Evolutionary conservation across 2,888 invertebrate genomes (phyloP).

Genomic region (Odontothrips loti): DNA sequence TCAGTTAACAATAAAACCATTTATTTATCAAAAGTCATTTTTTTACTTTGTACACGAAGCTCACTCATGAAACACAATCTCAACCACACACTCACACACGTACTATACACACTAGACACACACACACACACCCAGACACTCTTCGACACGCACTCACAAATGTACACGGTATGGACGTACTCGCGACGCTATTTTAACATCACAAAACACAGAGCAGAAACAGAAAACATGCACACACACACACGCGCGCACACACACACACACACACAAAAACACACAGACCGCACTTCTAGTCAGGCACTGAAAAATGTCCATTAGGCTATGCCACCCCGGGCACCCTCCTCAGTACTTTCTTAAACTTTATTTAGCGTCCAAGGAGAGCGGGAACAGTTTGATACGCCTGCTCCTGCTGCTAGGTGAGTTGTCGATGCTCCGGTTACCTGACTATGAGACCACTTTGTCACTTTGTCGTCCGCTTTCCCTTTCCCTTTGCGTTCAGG

Average conservation of each 20-base stretch:
- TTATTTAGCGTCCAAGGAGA: not conserved
- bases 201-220: not conserved
- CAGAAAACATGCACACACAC: no score
- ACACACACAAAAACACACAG: not conserved
- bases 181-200: not conserved
- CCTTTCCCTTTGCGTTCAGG: not conserved
- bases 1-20: not conserved
- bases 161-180: not conserved
- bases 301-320: no score
- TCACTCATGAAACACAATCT: not conserved
- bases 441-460: slow-evolving; percentile 18
- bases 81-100: not conserved
- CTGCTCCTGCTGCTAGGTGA: no score
- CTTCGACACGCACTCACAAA: not conserved
- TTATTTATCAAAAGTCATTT: slow-evolving; percentile 24
- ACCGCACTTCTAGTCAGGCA: not conserved
- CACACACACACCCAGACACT: not conserved
- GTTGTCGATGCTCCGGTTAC: not conserved
- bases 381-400: not conserved
- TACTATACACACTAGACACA: not conserved
- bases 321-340: no score
- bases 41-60: slow-evolving; percentile 7
- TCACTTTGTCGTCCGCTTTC: not conserved
- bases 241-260: not conserved
- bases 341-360: no score